Evolutionary conservation across 2,888 invertebrate species (phyloP).

Genomic region (Thymelicus acteon): DNA sequence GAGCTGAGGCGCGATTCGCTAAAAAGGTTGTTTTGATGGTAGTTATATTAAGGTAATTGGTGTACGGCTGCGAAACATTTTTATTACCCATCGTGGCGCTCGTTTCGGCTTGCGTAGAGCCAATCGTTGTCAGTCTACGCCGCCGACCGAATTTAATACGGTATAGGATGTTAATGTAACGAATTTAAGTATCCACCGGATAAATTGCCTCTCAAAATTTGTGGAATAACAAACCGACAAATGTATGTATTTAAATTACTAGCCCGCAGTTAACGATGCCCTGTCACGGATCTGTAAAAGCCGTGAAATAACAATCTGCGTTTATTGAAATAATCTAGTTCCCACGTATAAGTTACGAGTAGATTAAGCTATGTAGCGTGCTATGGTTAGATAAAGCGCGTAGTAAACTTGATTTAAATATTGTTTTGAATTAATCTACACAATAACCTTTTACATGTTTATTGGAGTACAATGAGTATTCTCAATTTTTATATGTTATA

Average conservation of each 20-base stretch:
- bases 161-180: constrained; percentile 73
- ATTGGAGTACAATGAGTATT: too few relatives aligned
- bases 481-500: too few relatives aligned
- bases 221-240: constrained; percentile 64
- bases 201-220: constrained; percentile 73
- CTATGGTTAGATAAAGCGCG: constrained; percentile 30
- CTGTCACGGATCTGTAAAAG: constrained; percentile 41
- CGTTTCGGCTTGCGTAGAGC: constrained; percentile 71
- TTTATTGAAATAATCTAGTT: constrained; percentile 36
- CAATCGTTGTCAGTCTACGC: constrained; percentile 73
- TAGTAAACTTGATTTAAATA: constrained; percentile 11
- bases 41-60: constrained; percentile 82
- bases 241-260: constrained; percentile 46
- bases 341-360: constrained; percentile 33
- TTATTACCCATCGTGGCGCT: constrained; percentile 73
- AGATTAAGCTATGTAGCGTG: constrained; percentile 31
- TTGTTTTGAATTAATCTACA: background rate
- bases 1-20: constrained; percentile 66
- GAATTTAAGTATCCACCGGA: constrained; percentile 68
- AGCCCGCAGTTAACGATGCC: constrained; percentile 44
- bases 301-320: constrained; percentile 26
- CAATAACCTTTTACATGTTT: too few relatives aligned
- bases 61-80: constrained; percentile 77
- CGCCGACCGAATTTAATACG: constrained; percentile 69
- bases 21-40: constrained; percentile 78